phyloP scores from a whole-genome alignment of 2,797 vertebrate species.

The Esox masquinongy region DNA sequence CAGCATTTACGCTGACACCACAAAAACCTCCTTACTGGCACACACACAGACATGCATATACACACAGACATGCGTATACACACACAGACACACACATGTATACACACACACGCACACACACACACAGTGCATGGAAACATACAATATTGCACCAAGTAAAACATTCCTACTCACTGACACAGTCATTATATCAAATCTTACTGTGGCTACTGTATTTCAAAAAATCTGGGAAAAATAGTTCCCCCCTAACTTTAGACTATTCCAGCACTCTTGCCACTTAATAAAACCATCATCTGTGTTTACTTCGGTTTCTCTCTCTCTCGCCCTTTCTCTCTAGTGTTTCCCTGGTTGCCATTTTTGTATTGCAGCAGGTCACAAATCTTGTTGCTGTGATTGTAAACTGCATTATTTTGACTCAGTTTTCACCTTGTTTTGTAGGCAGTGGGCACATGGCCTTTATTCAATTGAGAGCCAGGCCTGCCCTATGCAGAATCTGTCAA shows the following conservation, averaged over 20 bases:
- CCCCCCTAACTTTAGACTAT: slow-evolving; percentile 58
- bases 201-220: slow-evolving; percentile 56
- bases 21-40: slow-evolving; percentile 30
- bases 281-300: slow-evolving; percentile 75
- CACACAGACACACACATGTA: not conserved
- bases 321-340: slow-evolving; percentile 29
- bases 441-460: too few species aligned
- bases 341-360: slow-evolving; percentile 51
- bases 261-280: slow-evolving; percentile 58
- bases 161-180: slow-evolving; percentile 56
- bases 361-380: not conserved
- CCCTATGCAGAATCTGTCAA: too few species aligned
- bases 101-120: not conserved
- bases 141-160: slow-evolving; percentile 53
- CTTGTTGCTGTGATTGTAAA: not conserved
- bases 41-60: not conserved
- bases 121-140: slow-evolving; percentile 43
- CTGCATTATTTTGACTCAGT: too few species aligned
- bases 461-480: too few species aligned
- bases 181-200: slow-evolving; percentile 59
- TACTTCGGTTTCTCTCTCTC: slow-evolving; percentile 57
- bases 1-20: slow-evolving; percentile 55
- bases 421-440: too few species aligned
- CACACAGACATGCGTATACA: not conserved
- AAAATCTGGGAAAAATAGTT: not conserved